Evolutionary conservation across 2,888 invertebrate genomes (phyloP), one percentile per base, ranked within the genome.

Genomic region (Luffia ferchaultella): DNA sequence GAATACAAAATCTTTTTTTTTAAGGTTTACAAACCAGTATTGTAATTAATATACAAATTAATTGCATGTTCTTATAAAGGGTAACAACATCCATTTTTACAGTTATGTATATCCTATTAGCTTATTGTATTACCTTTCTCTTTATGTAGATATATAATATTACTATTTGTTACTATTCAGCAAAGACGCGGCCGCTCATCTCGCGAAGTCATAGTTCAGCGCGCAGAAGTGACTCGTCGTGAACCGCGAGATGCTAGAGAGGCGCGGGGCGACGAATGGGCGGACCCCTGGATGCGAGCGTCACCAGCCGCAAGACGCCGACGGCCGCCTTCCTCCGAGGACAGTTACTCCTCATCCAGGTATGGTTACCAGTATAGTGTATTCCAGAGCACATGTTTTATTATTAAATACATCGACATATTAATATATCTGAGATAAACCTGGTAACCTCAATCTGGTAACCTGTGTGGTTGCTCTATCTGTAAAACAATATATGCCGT

Each of bases 281-380:
- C 92, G 44, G 97, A 97, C 79, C 97, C 97, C 0, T 97, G 97
- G 97, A 95, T 95, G 68, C 80, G 88, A 1, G 85, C 87, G 42
- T 88, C 89, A 55, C 76, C 85, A 5, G 83, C 85, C 49, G 76
- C 85, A 0, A 54, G 78, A 0, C 59, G 74, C 1, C 64, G 78
- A 41, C 65, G 75, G n/a, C 75, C 74, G 16, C 76, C 73, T 0
- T 78, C 80, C 2, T 77, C 80, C 0, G 82, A 82, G 7, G 82
- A 83, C 48, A 79, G 82, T 0, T 84, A 82, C 57, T 80, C 83
- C 1, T 80, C 82, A 1, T 75, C 84, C 18, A 85, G 84, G 85
- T 84, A 62, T 51, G 57, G 50, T 15, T n/a, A n/a, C 44, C 18
- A 47, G 16, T 16, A 19, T 16, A 2, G 9, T 42, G 16, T 17